These are phyloP conservation scores for Eristalis arbustorum DNA, from an alignment of 2,888 invertebrate genomes.

Conservation along the genomic window DNA sequence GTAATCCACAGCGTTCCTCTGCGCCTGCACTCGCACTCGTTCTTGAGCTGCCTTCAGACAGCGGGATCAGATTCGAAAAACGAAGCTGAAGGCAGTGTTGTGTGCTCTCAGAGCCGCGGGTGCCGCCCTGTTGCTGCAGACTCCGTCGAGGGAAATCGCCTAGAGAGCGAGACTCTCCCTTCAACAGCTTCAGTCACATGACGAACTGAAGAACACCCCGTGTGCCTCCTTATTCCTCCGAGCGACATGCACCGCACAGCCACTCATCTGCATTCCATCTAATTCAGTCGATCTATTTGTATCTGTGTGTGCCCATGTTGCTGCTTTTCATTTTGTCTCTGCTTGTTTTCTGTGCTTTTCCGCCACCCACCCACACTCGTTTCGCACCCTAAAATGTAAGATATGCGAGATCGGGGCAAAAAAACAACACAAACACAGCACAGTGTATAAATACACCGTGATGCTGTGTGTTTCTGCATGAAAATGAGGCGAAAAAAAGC, in stretches of 20 bases:
- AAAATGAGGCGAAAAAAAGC: background rate
- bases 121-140: no score
- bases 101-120: no score
- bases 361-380: background rate
- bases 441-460: conserved; percentile 20
- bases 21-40: no score
- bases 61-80: no score
- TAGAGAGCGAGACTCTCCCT: no score
- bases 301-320: background rate
- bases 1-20: no score
- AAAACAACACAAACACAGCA: conserved; percentile 10
- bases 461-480: background rate
- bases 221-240: background rate
- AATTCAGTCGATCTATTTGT: conserved; percentile 5
- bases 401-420: background rate
- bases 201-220: background rate
- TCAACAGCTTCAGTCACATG: no score
- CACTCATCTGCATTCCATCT: conserved; percentile 15
- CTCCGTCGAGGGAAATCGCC: no score
- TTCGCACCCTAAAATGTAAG: background rate
- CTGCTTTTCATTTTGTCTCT: no score
- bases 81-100: no score
- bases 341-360: background rate
- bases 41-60: no score
- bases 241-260: background rate